Evolutionary conservation across 2,797 vertebrate genomes (phyloP), one percentile per base, ranked within the genome.

Genomic region (Tokudaia muenninki): DNA sequence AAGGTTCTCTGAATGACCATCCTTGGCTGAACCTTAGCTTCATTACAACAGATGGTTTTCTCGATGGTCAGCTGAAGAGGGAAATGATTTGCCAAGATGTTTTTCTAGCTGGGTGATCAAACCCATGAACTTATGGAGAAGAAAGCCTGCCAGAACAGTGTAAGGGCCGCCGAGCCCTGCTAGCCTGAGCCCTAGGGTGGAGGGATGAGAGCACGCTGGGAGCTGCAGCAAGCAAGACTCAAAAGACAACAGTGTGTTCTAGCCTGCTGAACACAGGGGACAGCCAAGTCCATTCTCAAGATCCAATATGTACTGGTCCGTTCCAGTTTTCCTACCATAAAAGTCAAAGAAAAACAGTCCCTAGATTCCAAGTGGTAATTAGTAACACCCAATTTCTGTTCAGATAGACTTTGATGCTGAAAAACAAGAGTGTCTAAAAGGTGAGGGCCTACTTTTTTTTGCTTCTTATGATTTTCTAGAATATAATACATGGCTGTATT

Each of bases 71-170:
- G 10, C 77, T n/a, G n/a, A 84, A 77, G 65, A 57, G 34, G 81
- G 55, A 88, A 92, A 92, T 90, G 88, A 50, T 96, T 94, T 96
- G 87, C 83, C 93, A 96, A 95, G 93, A 88, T 24, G 65, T 90
- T 89, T 93, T 97, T 90, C 95, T 88, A 97, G 93, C 83, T 14
- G 31, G 82, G 31, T 92, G 95, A 97, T 95, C 94, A 90, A 92
- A 87, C 84, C 59, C 55, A 59, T 93, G 84, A 79, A 63, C 95
- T 92, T 79, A 94, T 81, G 65, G 65, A 86, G 55, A 94, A 78
- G 65, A 92, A 72, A 88, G 50, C 75, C 41, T 41, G 24, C 90
- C 50, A 79, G 77, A 34, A 52, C 41, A 47, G 80, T 19, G 14
- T 19, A 34, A 59, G 67, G 55, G 57, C 78, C 93, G n/a, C 0